phyloP scores from a whole-genome alignment of 2,797 vertebrate genomes.

The Artibeus lituratus region DNA sequence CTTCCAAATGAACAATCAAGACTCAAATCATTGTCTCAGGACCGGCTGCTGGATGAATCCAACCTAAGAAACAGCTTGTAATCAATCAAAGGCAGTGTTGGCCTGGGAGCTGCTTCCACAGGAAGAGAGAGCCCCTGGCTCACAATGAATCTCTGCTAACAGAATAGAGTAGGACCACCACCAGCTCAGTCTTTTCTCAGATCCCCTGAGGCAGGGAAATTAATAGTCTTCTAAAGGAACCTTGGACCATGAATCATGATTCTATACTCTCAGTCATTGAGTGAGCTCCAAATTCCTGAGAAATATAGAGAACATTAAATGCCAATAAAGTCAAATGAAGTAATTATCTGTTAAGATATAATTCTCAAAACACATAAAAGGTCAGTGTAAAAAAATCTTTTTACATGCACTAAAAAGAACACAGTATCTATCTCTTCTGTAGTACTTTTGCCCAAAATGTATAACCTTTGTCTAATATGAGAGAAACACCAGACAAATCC shows the following conservation, averaged over 20 bases:
- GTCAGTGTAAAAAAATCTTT: not conserved
- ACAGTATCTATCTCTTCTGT: not conserved
- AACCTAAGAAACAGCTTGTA: not conserved
- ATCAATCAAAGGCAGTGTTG: not conserved
- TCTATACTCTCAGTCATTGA: not conserved
- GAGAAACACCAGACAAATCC: not conserved
- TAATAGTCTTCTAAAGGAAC: not conserved
- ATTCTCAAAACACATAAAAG: not conserved
- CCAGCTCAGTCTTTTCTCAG: not conserved
- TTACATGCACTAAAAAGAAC: not conserved
- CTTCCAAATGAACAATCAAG: not conserved
- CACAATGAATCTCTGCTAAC: not conserved
- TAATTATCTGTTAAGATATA: not conserved
- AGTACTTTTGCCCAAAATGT: not conserved
- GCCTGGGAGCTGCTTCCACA: not conserved
- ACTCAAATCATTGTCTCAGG: not conserved
- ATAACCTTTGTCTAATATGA: not conserved
- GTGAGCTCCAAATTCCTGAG: not conserved
- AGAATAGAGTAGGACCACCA: not conserved
- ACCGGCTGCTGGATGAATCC: not conserved
- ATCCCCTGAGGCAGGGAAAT: not conserved
- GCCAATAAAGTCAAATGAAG: not conserved
- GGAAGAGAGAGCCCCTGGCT: not conserved
- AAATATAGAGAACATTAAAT: not conserved
- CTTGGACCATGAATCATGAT: not conserved